Conservation (phyloP, 2,797 vertebrate species). For the Tiaroga cobitis region DNA sequence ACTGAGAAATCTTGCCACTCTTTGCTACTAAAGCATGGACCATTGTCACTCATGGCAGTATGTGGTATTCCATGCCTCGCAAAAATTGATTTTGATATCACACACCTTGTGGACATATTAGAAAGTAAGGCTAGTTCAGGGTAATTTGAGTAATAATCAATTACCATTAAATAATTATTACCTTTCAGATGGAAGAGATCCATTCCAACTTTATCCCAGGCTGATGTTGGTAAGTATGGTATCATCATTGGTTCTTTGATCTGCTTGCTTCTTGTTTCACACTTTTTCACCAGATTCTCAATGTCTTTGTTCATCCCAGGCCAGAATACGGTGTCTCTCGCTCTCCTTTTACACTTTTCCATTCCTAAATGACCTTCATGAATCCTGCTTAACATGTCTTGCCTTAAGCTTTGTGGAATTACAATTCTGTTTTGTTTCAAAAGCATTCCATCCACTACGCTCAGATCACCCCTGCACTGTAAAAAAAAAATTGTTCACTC, state of each 20-base stretch:
- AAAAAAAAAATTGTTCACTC: no score
- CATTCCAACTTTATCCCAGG: slow-evolving; percentile 25
- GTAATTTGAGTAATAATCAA: slow-evolving; percentile 38
- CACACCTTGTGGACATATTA: background rate
- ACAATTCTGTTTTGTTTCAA: slow-evolving; percentile 41
- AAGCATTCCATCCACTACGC: slow-evolving; percentile 22
- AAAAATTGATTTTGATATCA: no score
- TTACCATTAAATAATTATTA: slow-evolving; percentile 26
- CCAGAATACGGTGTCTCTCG: slow-evolving; percentile 41
- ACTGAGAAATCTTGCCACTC: no score
- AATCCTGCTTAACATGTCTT: slow-evolving; percentile 24
- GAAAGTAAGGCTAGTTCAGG: slow-evolving; percentile 10
- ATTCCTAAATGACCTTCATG: slow-evolving; percentile 47
- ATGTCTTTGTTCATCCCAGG: slow-evolving; percentile 48
- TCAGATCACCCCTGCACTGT: slow-evolving; percentile 33
- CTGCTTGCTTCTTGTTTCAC: slow-evolving; percentile 35
- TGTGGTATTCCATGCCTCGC: no score
- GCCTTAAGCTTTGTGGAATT: slow-evolving; percentile 8
- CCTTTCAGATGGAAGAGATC: slow-evolving; percentile 31
- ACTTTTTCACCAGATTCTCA: slow-evolving; percentile 24
- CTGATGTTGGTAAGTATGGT: background rate
- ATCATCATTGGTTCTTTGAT: slow-evolving; percentile 28
- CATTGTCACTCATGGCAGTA: no score
- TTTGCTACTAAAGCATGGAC: no score
- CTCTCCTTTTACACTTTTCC: slow-evolving; percentile 47